Percentiles rank a stretch among this genome's conserved stretches.
Conservation (phyloP, 2,888 invertebrate species). For the Idaea aversata region DNA sequence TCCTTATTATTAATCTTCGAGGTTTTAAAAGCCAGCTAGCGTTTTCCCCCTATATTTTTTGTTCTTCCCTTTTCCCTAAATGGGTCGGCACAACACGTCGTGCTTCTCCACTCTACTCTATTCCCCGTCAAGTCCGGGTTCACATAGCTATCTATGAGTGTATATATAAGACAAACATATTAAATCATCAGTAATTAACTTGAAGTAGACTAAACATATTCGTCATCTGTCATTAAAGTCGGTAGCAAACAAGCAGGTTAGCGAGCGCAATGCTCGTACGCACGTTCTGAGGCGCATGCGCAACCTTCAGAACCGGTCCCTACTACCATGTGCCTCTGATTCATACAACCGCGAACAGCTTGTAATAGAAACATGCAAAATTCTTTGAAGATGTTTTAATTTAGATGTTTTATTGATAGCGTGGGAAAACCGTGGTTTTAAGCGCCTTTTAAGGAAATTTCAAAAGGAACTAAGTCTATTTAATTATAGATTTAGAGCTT, state of each 20-base stretch:
- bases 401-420: not conserved
- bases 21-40: no score
- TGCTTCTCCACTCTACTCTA: no score
- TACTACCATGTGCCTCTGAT: not conserved
- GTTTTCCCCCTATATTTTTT: no score
- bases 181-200: not conserved
- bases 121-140: no score
- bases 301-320: conserved; percentile 1
- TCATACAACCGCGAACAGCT: not conserved
- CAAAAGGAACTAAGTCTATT: no score
- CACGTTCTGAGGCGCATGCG: not conserved
- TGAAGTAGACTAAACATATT: not conserved
- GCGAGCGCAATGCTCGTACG: not conserved
- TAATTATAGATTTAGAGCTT: no score
- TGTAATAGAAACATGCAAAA: not conserved
- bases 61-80: no score
- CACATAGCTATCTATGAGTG: not conserved
- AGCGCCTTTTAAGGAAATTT: not conserved
- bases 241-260: not conserved
- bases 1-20: no score
- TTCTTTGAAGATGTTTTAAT: not conserved
- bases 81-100: no score
- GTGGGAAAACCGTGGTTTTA: not conserved
- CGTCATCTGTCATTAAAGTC: not conserved
- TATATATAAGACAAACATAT: not conserved